Percentiles rank a stretch among this genome's conserved stretches.
These are phyloP conservation scores for Petrocephalus zakoni DNA, from an alignment of 2,113 vertebrate species.

Conservation along the genomic window DNA sequence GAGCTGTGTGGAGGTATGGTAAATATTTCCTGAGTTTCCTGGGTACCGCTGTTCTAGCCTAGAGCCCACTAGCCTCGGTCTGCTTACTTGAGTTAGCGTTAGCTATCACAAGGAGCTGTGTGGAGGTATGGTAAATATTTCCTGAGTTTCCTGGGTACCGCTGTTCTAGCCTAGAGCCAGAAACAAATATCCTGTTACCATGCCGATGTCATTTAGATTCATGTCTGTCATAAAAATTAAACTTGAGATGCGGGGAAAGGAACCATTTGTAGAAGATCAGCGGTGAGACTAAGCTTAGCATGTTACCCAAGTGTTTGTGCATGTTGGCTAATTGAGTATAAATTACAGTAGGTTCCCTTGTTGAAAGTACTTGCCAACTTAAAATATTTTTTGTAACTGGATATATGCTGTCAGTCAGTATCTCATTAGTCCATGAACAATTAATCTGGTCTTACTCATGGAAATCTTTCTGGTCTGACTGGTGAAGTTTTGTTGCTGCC, in stretches of 20 bases:
- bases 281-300: neutral
- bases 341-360: neutral
- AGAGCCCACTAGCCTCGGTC: neutral
- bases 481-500: constrained; percentile 66
- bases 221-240: neutral
- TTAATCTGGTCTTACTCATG: constrained; percentile 61
- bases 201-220: constrained; percentile 36
- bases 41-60: constrained; percentile 18
- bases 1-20: neutral
- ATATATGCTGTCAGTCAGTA: constrained; percentile 58
- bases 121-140: constrained; percentile 28
- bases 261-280: neutral
- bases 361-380: neutral
- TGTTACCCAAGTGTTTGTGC: neutral
- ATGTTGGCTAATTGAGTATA: constrained; percentile 6
- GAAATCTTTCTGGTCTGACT: constrained; percentile 48
- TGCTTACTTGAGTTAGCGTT: neutral
- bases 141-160: constrained; percentile 36
- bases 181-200: constrained; percentile 31
- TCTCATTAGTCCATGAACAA: constrained; percentile 71
- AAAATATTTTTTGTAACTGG: constrained; percentile 15
- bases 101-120: neutral
- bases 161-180: constrained; percentile 1
- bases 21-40: constrained; percentile 41
- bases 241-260: constrained; percentile 9